phyloP scores from a whole-genome alignment of 2,888 invertebrate species.

The Phyllotreta striolata region DNA sequence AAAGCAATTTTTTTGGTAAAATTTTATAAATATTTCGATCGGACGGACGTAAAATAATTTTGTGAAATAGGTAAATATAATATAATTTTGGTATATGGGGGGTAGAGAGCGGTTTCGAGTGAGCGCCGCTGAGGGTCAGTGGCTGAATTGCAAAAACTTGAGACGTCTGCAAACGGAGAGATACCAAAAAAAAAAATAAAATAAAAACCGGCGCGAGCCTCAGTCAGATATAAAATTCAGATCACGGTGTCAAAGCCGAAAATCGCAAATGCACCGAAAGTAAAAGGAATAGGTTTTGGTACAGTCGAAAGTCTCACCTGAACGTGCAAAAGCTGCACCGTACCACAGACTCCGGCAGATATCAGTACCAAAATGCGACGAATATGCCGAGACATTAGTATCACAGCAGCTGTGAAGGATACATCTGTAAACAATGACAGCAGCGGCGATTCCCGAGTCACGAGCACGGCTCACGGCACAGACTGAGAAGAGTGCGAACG shows the following conservation, averaged over 20 bases:
- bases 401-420: slow-evolving; percentile 35
- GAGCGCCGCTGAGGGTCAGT: neutral
- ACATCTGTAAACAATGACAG: slow-evolving; percentile 41
- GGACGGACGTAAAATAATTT: no score
- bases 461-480: slow-evolving; percentile 32
- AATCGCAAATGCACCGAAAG: slow-evolving; percentile 36
- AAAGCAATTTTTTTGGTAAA: no score
- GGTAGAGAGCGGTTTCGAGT: neutral
- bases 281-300: slow-evolving; percentile 37
- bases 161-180: slow-evolving; percentile 22
- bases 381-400: slow-evolving; percentile 35
- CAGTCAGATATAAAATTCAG: slow-evolving; percentile 22
- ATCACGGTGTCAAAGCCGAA: slow-evolving; percentile 22
- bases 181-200: slow-evolving; percentile 10
- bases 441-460: slow-evolving; percentile 33
- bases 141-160: slow-evolving; percentile 32
- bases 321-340: slow-evolving; percentile 33
- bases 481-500: slow-evolving; percentile 37
- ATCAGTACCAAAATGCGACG: slow-evolving; percentile 7
- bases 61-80: no score
- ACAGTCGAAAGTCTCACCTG: slow-evolving; percentile 40
- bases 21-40: no score
- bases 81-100: neutral
- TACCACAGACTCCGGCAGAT: slow-evolving; percentile 32
- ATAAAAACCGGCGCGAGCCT: slow-evolving; percentile 19